Base-by-base conservation (phyloP, 2,888 invertebrate genomes). In the Dysmachus trigonus region DNA sequence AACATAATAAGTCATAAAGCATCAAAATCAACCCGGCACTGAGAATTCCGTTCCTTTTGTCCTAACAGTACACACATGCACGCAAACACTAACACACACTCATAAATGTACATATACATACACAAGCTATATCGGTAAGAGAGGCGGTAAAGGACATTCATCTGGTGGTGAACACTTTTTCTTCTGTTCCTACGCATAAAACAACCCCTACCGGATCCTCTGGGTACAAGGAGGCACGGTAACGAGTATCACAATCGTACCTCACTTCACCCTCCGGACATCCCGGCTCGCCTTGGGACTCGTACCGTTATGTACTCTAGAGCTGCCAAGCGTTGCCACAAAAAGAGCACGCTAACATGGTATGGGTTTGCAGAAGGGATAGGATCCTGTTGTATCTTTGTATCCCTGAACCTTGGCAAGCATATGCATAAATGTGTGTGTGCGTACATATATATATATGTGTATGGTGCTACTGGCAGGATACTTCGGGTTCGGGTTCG, bases 1-100 rank as follows among this genome's bases (percentile, higher is more conserved):
- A 84, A 84, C 85, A 85, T 84, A 77, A 86, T 86, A 86, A 86
- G 86, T 86, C 85, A 86, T 86, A 86, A 86, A 86, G 71, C 86
- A 86, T 84, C 76, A 77, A 85, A 84, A 86, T 86, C 77, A 86
- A 86, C 86, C 86, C 79, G 51, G 38, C 77, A 41, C 77, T 82
- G 62, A 33, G 86, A n/a, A 83, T 74, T 86, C 83, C 82, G 62
- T 83, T 86, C 38, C 83, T 84, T 71, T 86, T 82, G 62, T 77
- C 83, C 83, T 72, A 62, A 72, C 41, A 31, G 33, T 35, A 33
- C 51, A 51, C 74, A 51, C 10, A 33, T 47, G 5, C 53, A 82
- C 35, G 35, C 33, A 38, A 27, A 76, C 35, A 76, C 62, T n/a
- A n/a, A 41, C 8, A 41, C 41, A 5, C 4, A 41, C 41, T 74